These are phyloP conservation scores for Archilochus colubris DNA, from an alignment of 2,113 vertebrate genomes.

Conservation along the genomic window DNA sequence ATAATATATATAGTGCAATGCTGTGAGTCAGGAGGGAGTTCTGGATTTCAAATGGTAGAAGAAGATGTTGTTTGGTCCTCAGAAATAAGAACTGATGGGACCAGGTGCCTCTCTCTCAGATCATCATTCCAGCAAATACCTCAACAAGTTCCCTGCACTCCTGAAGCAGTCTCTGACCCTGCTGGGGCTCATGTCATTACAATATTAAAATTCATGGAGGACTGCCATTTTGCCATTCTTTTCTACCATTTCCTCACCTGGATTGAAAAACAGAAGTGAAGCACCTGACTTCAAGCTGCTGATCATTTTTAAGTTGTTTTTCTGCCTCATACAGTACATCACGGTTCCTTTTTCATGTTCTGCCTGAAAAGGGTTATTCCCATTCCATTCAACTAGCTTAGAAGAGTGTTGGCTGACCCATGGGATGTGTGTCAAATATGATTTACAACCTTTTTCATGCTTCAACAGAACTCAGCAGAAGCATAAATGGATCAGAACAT, in stretches of 20 bases:
- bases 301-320: conserved; percentile 28
- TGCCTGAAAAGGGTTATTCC: conserved; percentile 10
- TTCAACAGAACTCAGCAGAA: conserved; percentile 58
- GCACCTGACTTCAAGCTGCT: background rate
- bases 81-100: background rate
- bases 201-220: background rate
- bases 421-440: conserved; percentile 42
- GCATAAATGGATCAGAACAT: conserved; percentile 51
- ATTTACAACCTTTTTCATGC: conserved; percentile 62
- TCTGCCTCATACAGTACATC: conserved; percentile 17
- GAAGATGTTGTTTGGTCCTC: background rate
- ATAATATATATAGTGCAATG: background rate
- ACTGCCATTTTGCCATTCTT: background rate
- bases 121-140: background rate
- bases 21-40: background rate
- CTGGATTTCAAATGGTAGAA: background rate
- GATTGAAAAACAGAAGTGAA: background rate
- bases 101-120: background rate
- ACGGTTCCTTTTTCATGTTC: conserved; percentile 37
- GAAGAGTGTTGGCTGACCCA: conserved; percentile 49
- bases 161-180: background rate
- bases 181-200: background rate
- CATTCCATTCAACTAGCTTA: conserved; percentile 51
- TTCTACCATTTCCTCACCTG: background rate
- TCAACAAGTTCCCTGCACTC: background rate